Evolutionary conservation across 2,888 invertebrate genomes (phyloP).

Genomic region (Sphaerophoria rueppellii): DNA sequence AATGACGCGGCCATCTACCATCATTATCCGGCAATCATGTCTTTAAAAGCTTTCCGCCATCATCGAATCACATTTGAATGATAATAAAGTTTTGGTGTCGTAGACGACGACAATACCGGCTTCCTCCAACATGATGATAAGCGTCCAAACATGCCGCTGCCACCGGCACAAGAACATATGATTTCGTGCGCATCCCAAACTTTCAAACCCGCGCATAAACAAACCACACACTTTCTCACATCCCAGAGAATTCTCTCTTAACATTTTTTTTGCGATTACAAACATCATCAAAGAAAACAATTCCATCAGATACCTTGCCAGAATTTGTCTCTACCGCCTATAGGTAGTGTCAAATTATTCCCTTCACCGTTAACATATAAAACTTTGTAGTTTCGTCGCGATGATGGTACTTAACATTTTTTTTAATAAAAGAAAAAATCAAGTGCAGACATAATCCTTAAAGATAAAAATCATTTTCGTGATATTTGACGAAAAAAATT

Average conservation of each 20-base stretch:
- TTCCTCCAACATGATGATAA: slow-evolving; percentile 27
- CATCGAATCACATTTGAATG: slow-evolving; percentile 11
- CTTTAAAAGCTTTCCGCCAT: not conserved
- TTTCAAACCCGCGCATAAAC: slow-evolving; percentile 74
- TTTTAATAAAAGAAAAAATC: slow-evolving; percentile 23
- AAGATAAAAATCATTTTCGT: not conserved
- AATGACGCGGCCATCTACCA: not conserved
- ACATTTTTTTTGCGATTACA: slow-evolving; percentile 14
- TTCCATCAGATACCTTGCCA: slow-evolving; percentile 27
- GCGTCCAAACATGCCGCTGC: slow-evolving; percentile 2
- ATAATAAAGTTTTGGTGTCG: not conserved
- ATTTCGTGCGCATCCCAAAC: slow-evolving; percentile 57
- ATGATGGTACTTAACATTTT: slow-evolving; percentile 37
- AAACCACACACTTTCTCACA: slow-evolving; percentile 57
- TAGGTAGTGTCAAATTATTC: slow-evolving; percentile 45
- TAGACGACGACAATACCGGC: slow-evolving; percentile 6
- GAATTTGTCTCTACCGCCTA: slow-evolving; percentile 21
- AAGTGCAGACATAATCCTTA: slow-evolving; percentile 54
- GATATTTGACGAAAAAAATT: not conserved
- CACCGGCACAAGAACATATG: slow-evolving; percentile 61
- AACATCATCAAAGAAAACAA: slow-evolving; percentile 22
- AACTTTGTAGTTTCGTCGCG: slow-evolving; percentile 36
- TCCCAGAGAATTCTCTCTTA: slow-evolving; percentile 27
- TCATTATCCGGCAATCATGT: not conserved
- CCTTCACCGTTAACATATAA: slow-evolving; percentile 19